Evolutionary conservation across 2,113 vertebrate species (phyloP), one percentile per base, ranked within the genome.

Genomic region (Synchiropus splendidus): DNA sequence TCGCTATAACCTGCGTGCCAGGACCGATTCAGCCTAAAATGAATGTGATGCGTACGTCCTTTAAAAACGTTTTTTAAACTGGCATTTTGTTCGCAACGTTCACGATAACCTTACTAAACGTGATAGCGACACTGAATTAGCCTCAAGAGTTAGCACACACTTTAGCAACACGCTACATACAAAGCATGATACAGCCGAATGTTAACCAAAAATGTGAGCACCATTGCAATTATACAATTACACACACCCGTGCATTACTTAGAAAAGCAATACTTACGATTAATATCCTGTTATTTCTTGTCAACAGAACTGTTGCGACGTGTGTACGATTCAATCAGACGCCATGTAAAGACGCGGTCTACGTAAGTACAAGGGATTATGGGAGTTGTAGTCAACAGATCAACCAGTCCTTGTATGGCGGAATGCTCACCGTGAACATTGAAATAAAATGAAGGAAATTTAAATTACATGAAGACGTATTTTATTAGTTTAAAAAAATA

Each of bases 301-400:
- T 74, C 59, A 69, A 75, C 45, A 73, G 59, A 62, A 60, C 31
- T 34, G 12, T 35, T 69, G 43, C 70, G 73, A 63, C 58, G 14
- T 17, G 1, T 45, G 11, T 54, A 54, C 81, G 83, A 65, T 82
- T 83, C 48, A 83, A 67, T 44, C 45, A 54, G 72, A 74, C 72
- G 65, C 77, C 80, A 84, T 84, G 10, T 27, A 27, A 4, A 27
- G 21, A 27, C 21, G 40, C 51, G 18, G 38, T 32, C 21, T 1
- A 42, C 34, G 49, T 54, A 37, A 54, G 47, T 12, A 51, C 51
- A 43, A 16, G 0, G 56, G 1, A 0, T 54, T 68, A n/a, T 83
- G 80, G 82, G 72, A 76, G 2, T 37, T 36, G 81, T 76, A 81
- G 83, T 85, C n/a, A n/a, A n/a, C n/a, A n/a, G n/a, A n/a, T n/a